These are phyloP conservation scores for Trichogramma pretiosum DNA, from an alignment of 1,140 invertebrate species.

Conservation along the genomic window DNA sequence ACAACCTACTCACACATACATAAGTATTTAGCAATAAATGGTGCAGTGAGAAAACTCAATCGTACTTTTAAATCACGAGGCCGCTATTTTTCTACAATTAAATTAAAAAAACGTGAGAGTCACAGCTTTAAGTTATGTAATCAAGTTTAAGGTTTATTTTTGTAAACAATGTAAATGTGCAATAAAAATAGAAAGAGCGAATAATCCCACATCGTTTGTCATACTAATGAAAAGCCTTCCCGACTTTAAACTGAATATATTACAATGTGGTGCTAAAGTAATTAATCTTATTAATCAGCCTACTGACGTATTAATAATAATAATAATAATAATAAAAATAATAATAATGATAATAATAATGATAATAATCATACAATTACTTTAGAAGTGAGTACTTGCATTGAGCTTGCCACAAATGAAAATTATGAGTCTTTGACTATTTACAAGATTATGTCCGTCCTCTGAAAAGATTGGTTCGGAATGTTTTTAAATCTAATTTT, in stretches of 20 bases:
- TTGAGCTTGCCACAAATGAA: slow-evolving; percentile 15
- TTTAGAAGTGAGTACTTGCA: too few species aligned
- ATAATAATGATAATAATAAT: too few species aligned
- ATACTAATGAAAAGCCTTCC: slow-evolving; percentile 14
- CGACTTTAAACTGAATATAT: slow-evolving; percentile 1
- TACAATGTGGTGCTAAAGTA: slow-evolving; percentile 17
- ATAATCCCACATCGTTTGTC: neutral
- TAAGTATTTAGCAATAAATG: slow-evolving; percentile 12
- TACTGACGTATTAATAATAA: neutral
- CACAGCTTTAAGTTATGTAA: slow-evolving; percentile 7
- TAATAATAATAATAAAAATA: too few species aligned
- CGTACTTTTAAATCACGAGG: slow-evolving; percentile 1
- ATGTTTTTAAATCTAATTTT: slow-evolving; percentile 19
- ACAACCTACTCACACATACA: slow-evolving; percentile 1
- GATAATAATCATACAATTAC: too few species aligned
- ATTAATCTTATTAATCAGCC: slow-evolving; percentile 2
- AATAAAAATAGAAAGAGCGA: slow-evolving; percentile 17
- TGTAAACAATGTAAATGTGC: slow-evolving; percentile 16
- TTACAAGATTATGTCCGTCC: slow-evolving; percentile 19
- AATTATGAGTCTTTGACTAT: slow-evolving; percentile 12
- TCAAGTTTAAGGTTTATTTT: slow-evolving; percentile 19
- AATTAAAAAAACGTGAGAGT: slow-evolving; percentile 6
- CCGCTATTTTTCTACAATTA: slow-evolving; percentile 10
- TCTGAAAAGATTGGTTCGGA: slow-evolving; percentile 14
- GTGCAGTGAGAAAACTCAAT: slow-evolving; percentile 11